Evolutionary conservation across 2,797 vertebrate genomes (phyloP).

Genomic region (Tolypeutes matacus): DNA sequence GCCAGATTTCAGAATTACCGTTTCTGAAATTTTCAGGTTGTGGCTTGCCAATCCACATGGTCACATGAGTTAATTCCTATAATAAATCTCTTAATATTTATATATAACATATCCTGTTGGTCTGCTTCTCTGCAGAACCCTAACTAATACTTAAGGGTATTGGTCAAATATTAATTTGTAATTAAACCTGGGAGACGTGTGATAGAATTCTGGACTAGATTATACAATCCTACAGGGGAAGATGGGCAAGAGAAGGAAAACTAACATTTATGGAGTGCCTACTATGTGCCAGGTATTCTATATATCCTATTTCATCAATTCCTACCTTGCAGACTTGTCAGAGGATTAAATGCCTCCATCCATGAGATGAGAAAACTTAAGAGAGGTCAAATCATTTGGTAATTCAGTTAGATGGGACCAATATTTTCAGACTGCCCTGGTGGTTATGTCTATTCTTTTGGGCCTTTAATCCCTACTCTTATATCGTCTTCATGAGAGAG

Average conservation of each 20-base stretch:
- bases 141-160: background rate
- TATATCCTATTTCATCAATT: background rate
- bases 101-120: too few relatives aligned
- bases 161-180: constrained; percentile 59
- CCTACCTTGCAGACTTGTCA: background rate
- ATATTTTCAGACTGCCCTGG: constrained; percentile 27
- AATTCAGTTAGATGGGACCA: constrained; percentile 10
- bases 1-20: too few relatives aligned
- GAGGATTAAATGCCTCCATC: constrained; percentile 3
- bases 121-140: too few relatives aligned
- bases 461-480: background rate
- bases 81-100: too few relatives aligned
- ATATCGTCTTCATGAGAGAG: constrained; percentile 12
- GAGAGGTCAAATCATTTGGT: constrained; percentile 2
- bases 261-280: background rate
- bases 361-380: background rate
- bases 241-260: constrained; percentile 54
- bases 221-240: constrained; percentile 2
- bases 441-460: background rate
- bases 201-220: constrained; percentile 41
- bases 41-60: too few relatives aligned
- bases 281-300: background rate
- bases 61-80: too few relatives aligned
- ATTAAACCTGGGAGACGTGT: constrained; percentile 15
- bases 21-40: too few relatives aligned